Evolutionary conservation across 2,888 invertebrate species (phyloP), one percentile per base, ranked within the genome.

Genomic region (Mycalesis mineus): DNA sequence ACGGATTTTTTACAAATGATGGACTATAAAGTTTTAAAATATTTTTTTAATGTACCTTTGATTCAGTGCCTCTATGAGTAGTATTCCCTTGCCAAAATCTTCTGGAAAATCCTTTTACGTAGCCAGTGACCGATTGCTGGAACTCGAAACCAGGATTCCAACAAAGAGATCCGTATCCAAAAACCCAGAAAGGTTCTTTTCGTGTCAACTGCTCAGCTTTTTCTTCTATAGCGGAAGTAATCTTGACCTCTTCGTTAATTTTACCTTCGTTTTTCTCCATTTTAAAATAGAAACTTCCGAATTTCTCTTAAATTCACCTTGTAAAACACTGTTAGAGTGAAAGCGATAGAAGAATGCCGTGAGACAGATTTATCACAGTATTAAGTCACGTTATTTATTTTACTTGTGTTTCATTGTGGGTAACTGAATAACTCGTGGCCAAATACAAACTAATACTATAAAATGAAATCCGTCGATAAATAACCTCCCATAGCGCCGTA

Each of bases 131-230:
- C 58, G 95, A 94, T 72, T 93, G 92, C 69, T 93, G 91, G 77
- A 94, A 97, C 53, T 94, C 93, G 79, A 98, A 98, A 52, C 98
- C 98, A 0, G 97, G 97, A 83, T 96, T 93, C 98, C 98, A 98
- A 84, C 98, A 96, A 49, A 98, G 84, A 0, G 97, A 98, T 3
- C 98, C 98, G 73, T 98, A 98, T 0, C 98, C 98, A 76, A 98
- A 98, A 28, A 98, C 92, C 97, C 97, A 98, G 75, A 95, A 79
- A 15, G 91, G 88, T 58, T 91, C 90, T 49, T 80, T 88, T 65
- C 83, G 78, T 50, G 63, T 70, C 37, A 68, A 75, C 52, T 79
- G 78, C 49, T 72, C 71, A 29, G 60, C 63, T 36, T 58, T 61
- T 57, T 66, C 63, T 49, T 68, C 65, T 28, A 22, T 39, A 48